Evolutionary conservation across 2,797 vertebrate species (phyloP).

Genomic region (Myripristis murdjan): DNA sequence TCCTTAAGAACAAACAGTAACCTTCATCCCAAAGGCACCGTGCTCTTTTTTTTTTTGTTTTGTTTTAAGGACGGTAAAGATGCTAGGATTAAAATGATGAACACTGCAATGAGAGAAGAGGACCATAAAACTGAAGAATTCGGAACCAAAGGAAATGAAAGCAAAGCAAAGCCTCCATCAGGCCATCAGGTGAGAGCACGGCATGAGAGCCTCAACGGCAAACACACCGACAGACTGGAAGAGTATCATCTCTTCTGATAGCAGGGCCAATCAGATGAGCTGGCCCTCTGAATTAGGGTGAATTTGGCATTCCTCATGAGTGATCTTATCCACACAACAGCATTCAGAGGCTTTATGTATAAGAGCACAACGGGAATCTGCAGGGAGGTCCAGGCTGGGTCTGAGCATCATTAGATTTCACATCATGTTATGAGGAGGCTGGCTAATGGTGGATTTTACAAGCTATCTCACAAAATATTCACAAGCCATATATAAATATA

Average conservation of each 20-base stretch:
- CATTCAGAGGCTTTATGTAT: conserved; percentile 19
- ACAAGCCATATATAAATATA: conserved; percentile 54
- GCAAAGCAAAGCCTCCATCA: neutral
- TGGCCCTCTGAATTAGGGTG: conserved; percentile 5
- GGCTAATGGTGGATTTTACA: conserved; percentile 26
- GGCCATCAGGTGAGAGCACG: neutral
- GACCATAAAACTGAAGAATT: neutral
- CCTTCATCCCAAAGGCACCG: neutral
- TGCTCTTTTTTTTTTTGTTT: neutral
- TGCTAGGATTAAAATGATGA: neutral
- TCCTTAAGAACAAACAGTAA: neutral
- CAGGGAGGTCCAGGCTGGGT: neutral
- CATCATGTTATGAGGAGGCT: conserved; percentile 17
- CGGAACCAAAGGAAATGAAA: neutral
- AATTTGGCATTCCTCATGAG: conserved; percentile 60
- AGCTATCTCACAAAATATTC: conserved; percentile 54
- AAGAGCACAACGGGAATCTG: conserved; percentile 5
- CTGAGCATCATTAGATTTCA: conserved; percentile 25
- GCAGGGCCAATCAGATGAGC: conserved; percentile 37
- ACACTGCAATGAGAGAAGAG: neutral
- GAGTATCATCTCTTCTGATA: neutral
- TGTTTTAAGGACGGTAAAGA: no score
- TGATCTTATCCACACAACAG: conserved; percentile 40
- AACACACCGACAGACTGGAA: neutral
- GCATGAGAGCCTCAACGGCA: neutral